These are phyloP conservation scores for Magallana angulata DNA, from an alignment of 1,140 invertebrate species.

Conservation along the genomic window DNA sequence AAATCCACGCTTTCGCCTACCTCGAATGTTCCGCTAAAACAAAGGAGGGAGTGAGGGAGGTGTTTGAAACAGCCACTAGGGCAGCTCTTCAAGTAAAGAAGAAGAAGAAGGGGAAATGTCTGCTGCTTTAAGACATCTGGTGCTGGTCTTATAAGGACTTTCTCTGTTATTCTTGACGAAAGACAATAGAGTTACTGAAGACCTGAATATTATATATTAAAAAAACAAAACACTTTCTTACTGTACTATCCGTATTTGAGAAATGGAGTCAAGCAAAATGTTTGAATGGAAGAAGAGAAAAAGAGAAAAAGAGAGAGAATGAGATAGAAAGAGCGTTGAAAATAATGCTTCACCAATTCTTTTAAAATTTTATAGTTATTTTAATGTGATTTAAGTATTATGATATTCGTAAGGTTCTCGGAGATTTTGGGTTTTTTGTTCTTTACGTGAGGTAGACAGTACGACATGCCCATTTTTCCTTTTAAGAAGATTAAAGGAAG, in stretches of 20 bases:
- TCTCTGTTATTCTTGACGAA: neutral
- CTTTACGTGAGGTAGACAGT: too few relatives aligned
- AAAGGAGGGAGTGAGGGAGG: constrained; percentile 99
- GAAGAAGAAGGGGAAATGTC: constrained; percentile 66
- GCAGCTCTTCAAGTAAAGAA: constrained; percentile 94
- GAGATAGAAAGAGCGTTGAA: too few relatives aligned
- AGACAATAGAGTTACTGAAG: neutral
- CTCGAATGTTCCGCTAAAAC: constrained; percentile 99
- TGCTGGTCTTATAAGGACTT: neutral
- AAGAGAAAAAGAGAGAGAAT: neutral
- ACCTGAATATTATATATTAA: neutral
- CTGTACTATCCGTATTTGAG: neutral
- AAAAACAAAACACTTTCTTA: neutral
- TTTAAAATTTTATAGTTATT: neutral
- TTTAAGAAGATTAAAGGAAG: too few relatives aligned
- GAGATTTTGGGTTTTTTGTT: too few relatives aligned
- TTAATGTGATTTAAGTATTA: neutral
- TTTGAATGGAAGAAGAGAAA: neutral
- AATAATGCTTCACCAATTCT: neutral
- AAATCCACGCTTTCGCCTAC: constrained; percentile 99
- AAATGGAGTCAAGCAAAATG: neutral
- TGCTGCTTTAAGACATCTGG: constrained; percentile 10
- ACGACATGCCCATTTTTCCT: too few relatives aligned
- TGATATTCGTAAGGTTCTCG: too few relatives aligned
- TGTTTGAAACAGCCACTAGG: constrained; percentile 99